phyloP scores from a whole-genome alignment of 2,797 vertebrate genomes.

The Orientallactaga sibirica region DNA sequence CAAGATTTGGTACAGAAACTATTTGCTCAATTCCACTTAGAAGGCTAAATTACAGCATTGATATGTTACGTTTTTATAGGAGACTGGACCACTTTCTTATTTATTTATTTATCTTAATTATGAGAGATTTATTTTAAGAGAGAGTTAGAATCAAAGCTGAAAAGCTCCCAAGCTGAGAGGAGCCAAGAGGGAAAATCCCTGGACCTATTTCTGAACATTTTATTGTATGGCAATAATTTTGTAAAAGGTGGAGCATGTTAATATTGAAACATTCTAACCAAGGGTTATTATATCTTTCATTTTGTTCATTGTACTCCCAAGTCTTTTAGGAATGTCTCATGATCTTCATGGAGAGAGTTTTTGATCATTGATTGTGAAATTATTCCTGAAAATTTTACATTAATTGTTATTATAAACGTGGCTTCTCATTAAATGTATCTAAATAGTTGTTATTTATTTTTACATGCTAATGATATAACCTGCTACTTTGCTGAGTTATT shows the following conservation, averaged over 20 bases:
- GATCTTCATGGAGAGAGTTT: neutral
- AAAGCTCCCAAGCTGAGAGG: too few species aligned
- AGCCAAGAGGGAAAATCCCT: too few species aligned
- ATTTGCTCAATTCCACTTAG: conserved; percentile 5
- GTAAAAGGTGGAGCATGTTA: neutral
- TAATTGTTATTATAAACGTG: neutral
- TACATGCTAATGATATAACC: conserved; percentile 40
- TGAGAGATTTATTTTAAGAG: too few species aligned
- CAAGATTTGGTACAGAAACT: conserved; percentile 19
- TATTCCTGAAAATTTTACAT: neutral
- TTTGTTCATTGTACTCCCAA: conserved; percentile 7
- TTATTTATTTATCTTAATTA: too few species aligned
- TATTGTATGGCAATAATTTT: neutral
- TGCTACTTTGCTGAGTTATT: neutral
- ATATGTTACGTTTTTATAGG: neutral
- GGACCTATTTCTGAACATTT: neutral
- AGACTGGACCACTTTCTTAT: neutral
- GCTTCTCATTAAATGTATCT: neutral
- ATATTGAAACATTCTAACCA: neutral
- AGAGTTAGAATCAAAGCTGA: too few species aligned
- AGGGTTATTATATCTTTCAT: neutral
- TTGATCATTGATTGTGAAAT: conserved; percentile 18
- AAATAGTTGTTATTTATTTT: conserved; percentile 26
- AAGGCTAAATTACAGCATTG: conserved; percentile 28
- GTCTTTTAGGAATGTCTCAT: neutral